Percentiles rank a stretch among this genome's conserved stretches.
These are phyloP conservation scores for Saturnia pavonia DNA, from an alignment of 2,888 invertebrate species.

Conservation along the genomic window DNA sequence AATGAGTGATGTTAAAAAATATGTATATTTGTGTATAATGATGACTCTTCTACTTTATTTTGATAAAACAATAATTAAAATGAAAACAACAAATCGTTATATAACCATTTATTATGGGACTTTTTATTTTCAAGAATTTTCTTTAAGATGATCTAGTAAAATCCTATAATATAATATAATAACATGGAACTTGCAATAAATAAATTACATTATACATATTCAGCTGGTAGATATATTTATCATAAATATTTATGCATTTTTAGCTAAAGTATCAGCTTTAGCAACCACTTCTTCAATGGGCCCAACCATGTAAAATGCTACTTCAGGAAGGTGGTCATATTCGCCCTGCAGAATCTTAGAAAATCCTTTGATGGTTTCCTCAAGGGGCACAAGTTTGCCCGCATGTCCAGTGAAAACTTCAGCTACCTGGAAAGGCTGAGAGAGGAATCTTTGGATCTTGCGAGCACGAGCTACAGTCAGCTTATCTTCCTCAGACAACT, in stretches of 20 bases:
- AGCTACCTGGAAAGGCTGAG: constrained; percentile 96
- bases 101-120: background rate
- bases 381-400: constrained; percentile 93
- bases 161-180: background rate
- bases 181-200: constrained; percentile 12
- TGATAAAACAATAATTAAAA: background rate
- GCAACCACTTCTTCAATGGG: constrained; percentile 93
- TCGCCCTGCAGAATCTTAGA: constrained; percentile 91
- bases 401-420: constrained; percentile 97
- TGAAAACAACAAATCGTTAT: background rate
- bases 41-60: background rate
- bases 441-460: constrained; percentile 96
- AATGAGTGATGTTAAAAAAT: too few relatives aligned
- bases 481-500: constrained; percentile 97
- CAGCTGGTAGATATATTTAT: constrained; percentile 78
- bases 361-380: constrained; percentile 95
- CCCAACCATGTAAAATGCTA: constrained; percentile 98
- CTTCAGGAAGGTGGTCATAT: constrained; percentile 94
- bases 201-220: constrained; percentile 5
- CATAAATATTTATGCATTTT: constrained; percentile 82
- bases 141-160: background rate
- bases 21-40: too few relatives aligned
- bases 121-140: background rate
- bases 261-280: constrained; percentile 90
- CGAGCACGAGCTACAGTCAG: constrained; percentile 95